Evolutionary conservation across 1,140 invertebrate genomes (phyloP).

Genomic region (Oncopeltus fasciatus): DNA sequence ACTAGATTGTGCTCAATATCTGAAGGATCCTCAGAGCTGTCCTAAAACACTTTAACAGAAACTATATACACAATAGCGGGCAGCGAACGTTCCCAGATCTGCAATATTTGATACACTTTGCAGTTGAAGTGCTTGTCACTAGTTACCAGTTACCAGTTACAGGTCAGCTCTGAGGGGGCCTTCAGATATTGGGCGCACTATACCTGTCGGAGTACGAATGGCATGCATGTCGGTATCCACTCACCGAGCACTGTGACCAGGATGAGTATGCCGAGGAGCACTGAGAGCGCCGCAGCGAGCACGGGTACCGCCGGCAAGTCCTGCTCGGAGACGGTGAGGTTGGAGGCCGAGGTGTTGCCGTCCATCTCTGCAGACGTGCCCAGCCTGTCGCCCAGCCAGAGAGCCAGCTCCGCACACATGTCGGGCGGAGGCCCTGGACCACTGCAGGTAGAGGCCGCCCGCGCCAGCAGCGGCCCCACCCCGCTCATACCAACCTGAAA

Average conservation of each 20-base stretch:
- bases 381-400: background rate
- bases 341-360: background rate
- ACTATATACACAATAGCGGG: no score
- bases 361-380: background rate
- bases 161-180: no score
- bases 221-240: background rate
- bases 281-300: slow-evolving; percentile 22
- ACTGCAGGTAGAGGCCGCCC: background rate
- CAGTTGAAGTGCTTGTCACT: no score
- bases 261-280: slow-evolving; percentile 25
- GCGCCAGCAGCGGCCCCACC: background rate
- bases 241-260: slow-evolving; percentile 26
- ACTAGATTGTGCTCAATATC: no score
- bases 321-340: slow-evolving; percentile 7
- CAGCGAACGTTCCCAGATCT: no score
- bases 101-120: no score
- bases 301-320: no score
- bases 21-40: no score
- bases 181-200: no score
- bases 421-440: background rate
- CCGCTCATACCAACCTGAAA: background rate
- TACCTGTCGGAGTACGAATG: no score
- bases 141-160: no score
- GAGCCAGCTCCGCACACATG: background rate
- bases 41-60: no score